These are phyloP conservation scores for Athrips mouffetella DNA, from an alignment of 2,888 invertebrate species.

Conservation along the genomic window DNA sequence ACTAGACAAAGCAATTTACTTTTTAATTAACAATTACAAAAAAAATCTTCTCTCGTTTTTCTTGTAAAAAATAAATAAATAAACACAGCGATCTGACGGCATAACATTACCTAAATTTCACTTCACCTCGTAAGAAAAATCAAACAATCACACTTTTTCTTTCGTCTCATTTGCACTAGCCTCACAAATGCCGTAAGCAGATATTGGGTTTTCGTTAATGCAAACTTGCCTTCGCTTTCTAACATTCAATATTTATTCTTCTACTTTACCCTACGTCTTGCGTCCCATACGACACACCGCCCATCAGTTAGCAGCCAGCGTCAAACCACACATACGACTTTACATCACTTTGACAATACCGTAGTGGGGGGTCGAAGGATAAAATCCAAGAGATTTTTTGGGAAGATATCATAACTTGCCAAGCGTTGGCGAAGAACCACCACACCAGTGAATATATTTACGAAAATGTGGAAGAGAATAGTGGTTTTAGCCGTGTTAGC, in stretches of 20 bases:
- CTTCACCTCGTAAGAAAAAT: slow-evolving; percentile 54
- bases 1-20: slow-evolving; percentile 46
- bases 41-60: too few relatives aligned
- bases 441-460: slow-evolving; percentile 22
- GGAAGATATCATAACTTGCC: slow-evolving; percentile 69
- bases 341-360: slow-evolving; percentile 57
- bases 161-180: slow-evolving; percentile 68
- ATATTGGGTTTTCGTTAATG: slow-evolving; percentile 58
- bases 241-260: slow-evolving; percentile 75
- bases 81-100: too few relatives aligned
- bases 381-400: slow-evolving; percentile 69
- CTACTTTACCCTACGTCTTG: slow-evolving; percentile 69
- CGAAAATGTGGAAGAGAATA: slow-evolving; percentile 60
- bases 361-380: slow-evolving; percentile 69
- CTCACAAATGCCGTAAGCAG: slow-evolving; percentile 51
- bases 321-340: slow-evolving; percentile 56
- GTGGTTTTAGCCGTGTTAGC: slow-evolving; percentile 60
- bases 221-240: slow-evolving; percentile 75
- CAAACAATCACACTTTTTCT: slow-evolving; percentile 76
- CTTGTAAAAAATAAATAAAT: too few relatives aligned
- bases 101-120: slow-evolving; percentile 44
- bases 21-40: slow-evolving; percentile 19
- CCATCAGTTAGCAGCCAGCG: slow-evolving; percentile 61
- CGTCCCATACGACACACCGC: slow-evolving; percentile 35
- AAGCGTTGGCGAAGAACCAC: slow-evolving; percentile 54